Percentiles rank a stretch among this genome's conserved stretches.
Conservation (phyloP, 1,140 invertebrate genomes). For the Zophobas morio region DNA sequence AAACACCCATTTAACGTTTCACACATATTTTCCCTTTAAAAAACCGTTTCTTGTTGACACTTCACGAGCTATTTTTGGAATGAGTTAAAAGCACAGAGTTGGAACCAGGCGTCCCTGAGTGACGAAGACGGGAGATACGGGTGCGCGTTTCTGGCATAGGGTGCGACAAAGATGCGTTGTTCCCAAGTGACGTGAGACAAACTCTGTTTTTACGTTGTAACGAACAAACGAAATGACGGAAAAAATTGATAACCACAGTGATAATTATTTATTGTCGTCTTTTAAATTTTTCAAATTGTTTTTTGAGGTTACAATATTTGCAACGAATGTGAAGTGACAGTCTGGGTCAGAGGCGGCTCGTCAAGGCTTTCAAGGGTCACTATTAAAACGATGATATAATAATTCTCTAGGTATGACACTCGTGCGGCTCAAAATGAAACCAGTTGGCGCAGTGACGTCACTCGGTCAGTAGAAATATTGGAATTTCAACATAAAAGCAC, state of each 20-base stretch:
- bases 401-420: too few species aligned
- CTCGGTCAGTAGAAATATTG: too few species aligned
- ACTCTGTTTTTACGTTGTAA: not conserved
- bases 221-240: too few species aligned
- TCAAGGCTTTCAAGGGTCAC: not conserved
- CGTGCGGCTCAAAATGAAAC: too few species aligned
- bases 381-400: too few species aligned
- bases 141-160: not conserved
- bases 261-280: not conserved
- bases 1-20: not conserved
- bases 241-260: too few species aligned
- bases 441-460: too few species aligned
- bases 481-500: too few species aligned
- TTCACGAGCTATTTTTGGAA: conserved; percentile 25
- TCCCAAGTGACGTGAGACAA: not conserved
- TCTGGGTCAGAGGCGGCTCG: not conserved
- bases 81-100: not conserved
- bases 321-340: not conserved
- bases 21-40: conserved; percentile 39
- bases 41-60: conserved; percentile 37
- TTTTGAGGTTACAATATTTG: too few species aligned
- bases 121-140: not conserved
- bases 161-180: not conserved
- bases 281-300: not conserved
- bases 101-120: conserved; percentile 6